Base-by-base conservation (phyloP, 1,140 invertebrate species). In the Cherax destructor region DNA sequence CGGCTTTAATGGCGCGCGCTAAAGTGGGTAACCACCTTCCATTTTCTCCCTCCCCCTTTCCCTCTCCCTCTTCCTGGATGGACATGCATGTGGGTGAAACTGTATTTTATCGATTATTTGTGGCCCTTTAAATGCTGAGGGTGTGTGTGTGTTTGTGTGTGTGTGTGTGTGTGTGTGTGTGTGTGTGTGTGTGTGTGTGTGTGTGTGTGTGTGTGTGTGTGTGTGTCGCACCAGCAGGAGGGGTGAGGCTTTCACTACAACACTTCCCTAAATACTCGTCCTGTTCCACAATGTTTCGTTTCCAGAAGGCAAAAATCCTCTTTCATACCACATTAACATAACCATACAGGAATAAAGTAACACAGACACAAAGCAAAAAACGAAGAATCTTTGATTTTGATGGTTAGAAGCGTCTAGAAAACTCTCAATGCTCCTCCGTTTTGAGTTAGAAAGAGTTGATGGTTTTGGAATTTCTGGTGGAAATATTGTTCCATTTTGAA, bases 1-100 rank as follows among this genome's bases (percentile, higher is more conserved):
- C 83, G 69, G 49, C 59, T 18, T 61, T 84, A 84, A 84, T 84
- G 30, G 30, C 83, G 83, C 83, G 61, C 83, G 83, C 83, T 85
- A 74, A 85, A 74, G 65, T 85, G 49, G 65, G 65, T 24, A 85
- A 85, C 65, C 61, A 24, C 69, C 69, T 72, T 85, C 47, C 59
- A 30, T 47, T 47, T 41, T 84, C 30, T n/a, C 61, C 83, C 16
- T n/a, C 30, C 30, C 30, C 30, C 30, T 41, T 41, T 41, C 30
- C 30, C 30, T 41, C 30, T 41, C 30, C 30, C 30, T 41, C 30
- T 30, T 61, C 61, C 47, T 84, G 47, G 41, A 47, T 74, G 69
- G 83, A 69, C 69, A 13, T 74, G 49, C 69, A 85, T 74, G 41
- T 21, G 83, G 7, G 49, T 49, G 83, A 85, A 74, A 74, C 16